These are phyloP conservation scores for Trachemys scripta DNA, from an alignment of 2,113 vertebrate genomes.

Conservation along the genomic window DNA sequence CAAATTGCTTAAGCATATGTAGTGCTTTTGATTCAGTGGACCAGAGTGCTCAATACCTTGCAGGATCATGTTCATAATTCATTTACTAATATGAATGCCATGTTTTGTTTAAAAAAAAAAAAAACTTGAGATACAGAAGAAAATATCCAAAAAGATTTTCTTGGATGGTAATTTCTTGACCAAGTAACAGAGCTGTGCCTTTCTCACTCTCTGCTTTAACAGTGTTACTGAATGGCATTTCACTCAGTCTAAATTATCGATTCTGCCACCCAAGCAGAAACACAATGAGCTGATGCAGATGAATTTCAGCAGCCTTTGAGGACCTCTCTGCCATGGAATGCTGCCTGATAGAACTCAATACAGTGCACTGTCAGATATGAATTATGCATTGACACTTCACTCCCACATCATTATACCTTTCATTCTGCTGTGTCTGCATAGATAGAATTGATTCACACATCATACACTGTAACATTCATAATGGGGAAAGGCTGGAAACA, in stretches of 20 bases:
- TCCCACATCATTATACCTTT: conserved; percentile 74
- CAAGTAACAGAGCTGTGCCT: neutral
- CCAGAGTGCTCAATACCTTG: neutral
- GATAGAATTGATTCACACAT: conserved; percentile 64
- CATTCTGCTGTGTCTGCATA: conserved; percentile 70
- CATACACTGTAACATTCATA: conserved; percentile 37
- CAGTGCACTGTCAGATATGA: conserved; percentile 65
- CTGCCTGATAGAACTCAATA: conserved; percentile 49
- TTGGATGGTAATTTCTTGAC: neutral
- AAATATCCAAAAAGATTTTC: neutral
- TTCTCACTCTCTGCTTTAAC: conserved; percentile 47
- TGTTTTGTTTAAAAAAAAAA: neutral
- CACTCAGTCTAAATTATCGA: conserved; percentile 59
- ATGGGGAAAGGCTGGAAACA: conserved; percentile 32
- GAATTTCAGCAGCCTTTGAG: conserved; percentile 60
- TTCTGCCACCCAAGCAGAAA: conserved; percentile 76
- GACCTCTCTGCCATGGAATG: conserved; percentile 50
- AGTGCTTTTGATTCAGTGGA: neutral
- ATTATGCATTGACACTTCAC: conserved; percentile 74
- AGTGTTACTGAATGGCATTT: conserved; percentile 37
- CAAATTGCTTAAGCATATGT: neutral
- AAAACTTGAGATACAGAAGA: neutral
- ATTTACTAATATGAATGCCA: neutral
- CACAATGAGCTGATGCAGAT: conserved; percentile 68
- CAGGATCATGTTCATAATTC: neutral